phyloP scores from a whole-genome alignment of 2,113 vertebrate species.

The Psettodes erumei region DNA sequence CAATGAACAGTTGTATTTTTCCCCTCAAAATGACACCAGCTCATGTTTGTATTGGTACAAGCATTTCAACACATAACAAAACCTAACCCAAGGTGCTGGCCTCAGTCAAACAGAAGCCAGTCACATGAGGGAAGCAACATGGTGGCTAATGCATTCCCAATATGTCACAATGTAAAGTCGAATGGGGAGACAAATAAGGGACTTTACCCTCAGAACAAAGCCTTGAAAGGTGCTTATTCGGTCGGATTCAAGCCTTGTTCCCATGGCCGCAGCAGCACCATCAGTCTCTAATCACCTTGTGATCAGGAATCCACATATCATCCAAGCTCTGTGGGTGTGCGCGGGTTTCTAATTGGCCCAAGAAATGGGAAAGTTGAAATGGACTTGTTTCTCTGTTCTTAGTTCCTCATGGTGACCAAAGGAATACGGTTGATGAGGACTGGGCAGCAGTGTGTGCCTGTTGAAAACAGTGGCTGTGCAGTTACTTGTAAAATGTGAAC shows the following conservation, averaged over 20 bases:
- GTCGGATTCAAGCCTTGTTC: slow-evolving; percentile 22
- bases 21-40: neutral
- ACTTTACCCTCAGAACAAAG: neutral
- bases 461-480: slow-evolving; percentile 1
- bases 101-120: slow-evolving; percentile 11
- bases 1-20: neutral
- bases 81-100: slow-evolving; percentile 5
- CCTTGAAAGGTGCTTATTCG: neutral
- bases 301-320: slow-evolving; percentile 37
- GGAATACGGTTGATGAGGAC: neutral
- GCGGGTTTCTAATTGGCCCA: slow-evolving; percentile 40
- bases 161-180: neutral
- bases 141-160: neutral
- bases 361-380: slow-evolving; percentile 21
- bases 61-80: slow-evolving; percentile 37
- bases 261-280: slow-evolving; percentile 20
- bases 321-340: slow-evolving; percentile 26
- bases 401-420: slow-evolving; percentile 10
- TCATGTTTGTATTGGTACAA: slow-evolving; percentile 1
- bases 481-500: neutral
- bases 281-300: slow-evolving; percentile 26
- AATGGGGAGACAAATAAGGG: neutral
- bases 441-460: slow-evolving; percentile 1
- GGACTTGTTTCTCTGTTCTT: slow-evolving; percentile 19
- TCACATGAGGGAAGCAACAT: neutral